phyloP scores from a whole-genome alignment of 2,888 invertebrate species.

The Tenthredo notha region DNA sequence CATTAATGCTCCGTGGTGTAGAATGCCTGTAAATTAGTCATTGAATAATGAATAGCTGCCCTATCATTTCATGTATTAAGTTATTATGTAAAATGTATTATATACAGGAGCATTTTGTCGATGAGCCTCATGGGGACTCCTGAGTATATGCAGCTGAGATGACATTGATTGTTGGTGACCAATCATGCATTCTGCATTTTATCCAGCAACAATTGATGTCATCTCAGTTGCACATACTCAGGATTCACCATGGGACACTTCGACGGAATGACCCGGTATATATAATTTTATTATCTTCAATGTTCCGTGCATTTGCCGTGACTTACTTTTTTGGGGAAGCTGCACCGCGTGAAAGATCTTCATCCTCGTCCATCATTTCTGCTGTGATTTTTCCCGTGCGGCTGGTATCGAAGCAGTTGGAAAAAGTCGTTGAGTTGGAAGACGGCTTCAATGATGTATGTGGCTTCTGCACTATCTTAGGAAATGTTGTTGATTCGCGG shows the following conservation, averaged over 20 bases:
- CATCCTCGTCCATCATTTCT: constrained; percentile 17
- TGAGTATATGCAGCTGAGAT: constrained; percentile 15
- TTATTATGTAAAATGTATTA: not conserved
- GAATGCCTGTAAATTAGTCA: constrained; percentile 9
- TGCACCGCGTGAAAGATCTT: constrained; percentile 6
- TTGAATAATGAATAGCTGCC: not conserved
- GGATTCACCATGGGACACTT: not conserved
- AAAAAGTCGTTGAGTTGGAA: constrained; percentile 19
- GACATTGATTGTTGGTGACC: constrained; percentile 20
- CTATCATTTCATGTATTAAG: not conserved
- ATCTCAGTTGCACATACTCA: constrained; percentile 1
- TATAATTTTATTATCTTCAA: constrained; percentile 15
- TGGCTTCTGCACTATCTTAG: constrained; percentile 32
- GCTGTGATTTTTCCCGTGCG: constrained; percentile 20
- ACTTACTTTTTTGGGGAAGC: constrained; percentile 1
- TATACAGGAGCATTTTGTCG: constrained; percentile 16
- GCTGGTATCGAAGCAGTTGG: constrained; percentile 9
- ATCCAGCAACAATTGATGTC: constrained; percentile 14
- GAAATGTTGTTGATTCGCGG: constrained; percentile 7
- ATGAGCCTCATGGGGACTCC: constrained; percentile 14
- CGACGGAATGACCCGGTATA: constrained; percentile 14
- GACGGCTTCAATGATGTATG: constrained; percentile 15
- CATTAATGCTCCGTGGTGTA: constrained; percentile 16
- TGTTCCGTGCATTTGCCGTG: constrained; percentile 14
- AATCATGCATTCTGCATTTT: constrained; percentile 17